phyloP scores from a whole-genome alignment of 2,797 vertebrate species.

The Lepilemur septentrionalis region DNA sequence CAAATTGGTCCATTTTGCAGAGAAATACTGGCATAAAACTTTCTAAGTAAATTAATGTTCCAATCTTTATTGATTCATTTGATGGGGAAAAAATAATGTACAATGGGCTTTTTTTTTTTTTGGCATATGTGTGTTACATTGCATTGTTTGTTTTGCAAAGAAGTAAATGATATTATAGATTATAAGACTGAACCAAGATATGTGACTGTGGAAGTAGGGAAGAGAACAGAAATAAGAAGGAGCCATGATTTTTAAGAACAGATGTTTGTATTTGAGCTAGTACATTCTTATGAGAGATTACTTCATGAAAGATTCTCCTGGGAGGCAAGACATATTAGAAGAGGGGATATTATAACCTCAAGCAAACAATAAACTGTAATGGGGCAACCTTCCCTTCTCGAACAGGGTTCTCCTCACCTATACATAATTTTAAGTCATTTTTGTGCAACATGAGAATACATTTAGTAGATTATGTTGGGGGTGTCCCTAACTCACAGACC shows the following conservation, averaged over 20 bases:
- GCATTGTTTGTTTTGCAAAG: background rate
- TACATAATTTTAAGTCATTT: background rate
- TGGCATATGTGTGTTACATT: background rate
- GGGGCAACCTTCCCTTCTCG: background rate
- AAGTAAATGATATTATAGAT: background rate
- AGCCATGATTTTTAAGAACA: background rate
- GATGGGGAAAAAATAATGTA: background rate
- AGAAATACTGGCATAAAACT: slow-evolving; percentile 7
- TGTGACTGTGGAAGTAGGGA: background rate
- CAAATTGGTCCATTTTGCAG: background rate
- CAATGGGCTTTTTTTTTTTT: background rate
- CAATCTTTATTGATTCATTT: background rate
- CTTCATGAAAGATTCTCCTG: slow-evolving; percentile 11
- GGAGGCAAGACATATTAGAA: slow-evolving; percentile 3
- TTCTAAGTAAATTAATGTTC: slow-evolving; percentile 24
- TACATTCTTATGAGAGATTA: background rate
- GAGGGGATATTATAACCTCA: background rate
- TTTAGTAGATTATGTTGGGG: background rate
- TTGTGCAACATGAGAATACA: slow-evolving; percentile 19
- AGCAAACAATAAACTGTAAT: slow-evolving; percentile 40
- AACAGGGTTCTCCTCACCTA: background rate
- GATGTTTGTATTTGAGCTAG: slow-evolving; percentile 3
- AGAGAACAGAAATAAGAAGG: slow-evolving; percentile 28
- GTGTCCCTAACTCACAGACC: background rate
- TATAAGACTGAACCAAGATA: background rate